Base-by-base conservation (phyloP, 2,113 vertebrate species). In the Heterotilapia buettikoferi region DNA sequence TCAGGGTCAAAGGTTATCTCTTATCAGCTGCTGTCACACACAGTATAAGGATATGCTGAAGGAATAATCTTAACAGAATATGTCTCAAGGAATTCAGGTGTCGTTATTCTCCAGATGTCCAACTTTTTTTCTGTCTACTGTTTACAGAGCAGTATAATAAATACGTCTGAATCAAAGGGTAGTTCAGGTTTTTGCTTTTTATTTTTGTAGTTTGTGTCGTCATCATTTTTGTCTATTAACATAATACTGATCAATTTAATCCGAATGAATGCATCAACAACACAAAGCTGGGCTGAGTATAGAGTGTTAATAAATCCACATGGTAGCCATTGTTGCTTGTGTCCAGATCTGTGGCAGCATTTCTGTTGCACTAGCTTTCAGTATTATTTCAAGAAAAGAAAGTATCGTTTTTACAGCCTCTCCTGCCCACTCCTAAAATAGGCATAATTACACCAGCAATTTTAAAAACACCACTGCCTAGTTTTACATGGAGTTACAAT, bases 1-100 rank as follows among this genome's bases (percentile, higher is more conserved):
- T 82, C 29, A n/a, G 82, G 88, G 90, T 93, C 86, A 91, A 73
- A 93, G 93, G 92, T 94, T 94, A 93, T 93, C 90, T 63, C 59
- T 40, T 21, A 56, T 89, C 82, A 82, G 88, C 68, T 80, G 82
- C 57, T 76, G 56, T 86, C 81, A 19, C n/a, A 40, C 57, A 84
- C 84, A 91, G 88, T 89, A 85, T 2, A 56, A 73, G 81, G 71
- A 88, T 24, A 24, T 73, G 80, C n/a, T 53, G 36, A 47, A 87
- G 90, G 87, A 92, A 92, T 88, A 3, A 73, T 18, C 45, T 66
- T 90, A 10, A 21, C 71, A 89, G 33, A 59, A 29, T n/a, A 40
- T 43, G 8, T 78, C 8, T 89, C 33, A 50, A 43, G 47, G 80
- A 66, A 21, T 78, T 85, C 45, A 19, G 47, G 68, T 16, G 43